These are phyloP conservation scores for Drosophila truncata DNA, from an alignment of 1,140 invertebrate genomes.

Conservation along the genomic window DNA sequence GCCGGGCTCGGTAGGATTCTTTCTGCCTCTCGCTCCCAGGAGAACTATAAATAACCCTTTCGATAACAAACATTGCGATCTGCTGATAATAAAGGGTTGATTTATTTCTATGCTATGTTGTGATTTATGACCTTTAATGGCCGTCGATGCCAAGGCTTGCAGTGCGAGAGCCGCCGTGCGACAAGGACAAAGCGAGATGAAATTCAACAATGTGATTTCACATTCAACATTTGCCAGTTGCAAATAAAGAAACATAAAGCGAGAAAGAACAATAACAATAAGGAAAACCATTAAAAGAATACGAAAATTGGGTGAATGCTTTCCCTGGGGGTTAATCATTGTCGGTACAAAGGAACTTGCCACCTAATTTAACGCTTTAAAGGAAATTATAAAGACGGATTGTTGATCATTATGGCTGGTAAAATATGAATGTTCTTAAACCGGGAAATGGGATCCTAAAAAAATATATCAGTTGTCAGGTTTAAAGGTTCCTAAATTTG, in stretches of 20 bases:
- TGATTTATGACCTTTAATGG: conserved; percentile 83
- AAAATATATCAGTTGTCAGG: too few relatives aligned
- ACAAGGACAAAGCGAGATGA: conserved; percentile 19
- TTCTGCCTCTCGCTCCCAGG: conserved; percentile 48
- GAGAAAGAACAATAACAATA: conserved; percentile 3
- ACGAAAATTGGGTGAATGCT: conserved; percentile 8
- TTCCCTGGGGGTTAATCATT: conserved; percentile 22
- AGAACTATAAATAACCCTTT: conserved; percentile 83
- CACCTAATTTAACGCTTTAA: conserved; percentile 8
- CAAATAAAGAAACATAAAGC: conserved; percentile 15
- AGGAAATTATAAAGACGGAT: conserved; percentile 1
- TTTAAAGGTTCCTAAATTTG: too few relatives aligned
- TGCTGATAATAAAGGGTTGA: conserved; percentile 84
- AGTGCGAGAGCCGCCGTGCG: conserved; percentile 22
- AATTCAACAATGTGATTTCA: conserved; percentile 52
- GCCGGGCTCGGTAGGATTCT: conserved; percentile 4
- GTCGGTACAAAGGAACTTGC: not conserved
- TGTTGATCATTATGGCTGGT: too few relatives aligned
- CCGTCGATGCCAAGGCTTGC: conserved; percentile 47
- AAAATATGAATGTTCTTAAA: not conserved
- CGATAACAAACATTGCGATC: conserved; percentile 84
- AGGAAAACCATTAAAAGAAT: conserved; percentile 6
- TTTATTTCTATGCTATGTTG: conserved; percentile 83
- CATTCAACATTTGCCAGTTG: conserved; percentile 47
- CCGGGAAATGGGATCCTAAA: not conserved